Evolutionary conservation across 2,113 vertebrate genomes (phyloP), one percentile per base, ranked within the genome.

Genomic region (Rhabdornis inornatus): DNA sequence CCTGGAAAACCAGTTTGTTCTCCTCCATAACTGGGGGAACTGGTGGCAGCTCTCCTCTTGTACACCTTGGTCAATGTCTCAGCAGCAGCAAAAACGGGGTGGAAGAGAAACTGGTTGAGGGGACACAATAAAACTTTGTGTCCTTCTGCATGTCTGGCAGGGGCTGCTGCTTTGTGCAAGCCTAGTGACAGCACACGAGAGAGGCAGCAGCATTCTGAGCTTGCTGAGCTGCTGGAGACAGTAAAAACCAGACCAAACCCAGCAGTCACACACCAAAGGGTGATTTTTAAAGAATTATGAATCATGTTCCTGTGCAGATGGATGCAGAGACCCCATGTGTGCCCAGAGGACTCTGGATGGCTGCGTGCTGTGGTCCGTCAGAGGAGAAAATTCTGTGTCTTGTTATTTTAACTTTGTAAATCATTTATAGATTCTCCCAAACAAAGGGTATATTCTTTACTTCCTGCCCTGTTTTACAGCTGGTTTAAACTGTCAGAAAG

Each of bases 401-500:
- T 84, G 83, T 71, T 94, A 55, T 52, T 81, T 87, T 69, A 85
- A 64, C 70, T 69, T 47, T 85, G 66, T 49, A 61, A 91, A 87
- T 40, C 0, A 31, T 80, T 86, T 84, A 6, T 72, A 76, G 18
- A n/a, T 68, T 71, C 35, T 66, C 72, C 70, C 66, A 94, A 71
- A 65, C 78, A 92, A 87, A 80, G 24, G 49, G 42, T 50, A 40
- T 91, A 39, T 79, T 90, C 63, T 87, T 63, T 83, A 85, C 70
- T 95, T 93, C 90, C 85, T 94, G 90, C 56, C 30, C 35, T 80
- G 3, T 90, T 59, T 61, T 55, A 69, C 63, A 93, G 79, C 42
- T 77, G 59, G 45, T 72, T 85, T 70, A 80, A 90, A 74, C 55
- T 74, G 75, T 83, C 85, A 88, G 35, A 86, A 64, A 69, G 14